Evolutionary conservation across 2,113 vertebrate species (phyloP), one percentile per base, ranked within the genome.

Genomic region (Gorilla gorilla): DNA sequence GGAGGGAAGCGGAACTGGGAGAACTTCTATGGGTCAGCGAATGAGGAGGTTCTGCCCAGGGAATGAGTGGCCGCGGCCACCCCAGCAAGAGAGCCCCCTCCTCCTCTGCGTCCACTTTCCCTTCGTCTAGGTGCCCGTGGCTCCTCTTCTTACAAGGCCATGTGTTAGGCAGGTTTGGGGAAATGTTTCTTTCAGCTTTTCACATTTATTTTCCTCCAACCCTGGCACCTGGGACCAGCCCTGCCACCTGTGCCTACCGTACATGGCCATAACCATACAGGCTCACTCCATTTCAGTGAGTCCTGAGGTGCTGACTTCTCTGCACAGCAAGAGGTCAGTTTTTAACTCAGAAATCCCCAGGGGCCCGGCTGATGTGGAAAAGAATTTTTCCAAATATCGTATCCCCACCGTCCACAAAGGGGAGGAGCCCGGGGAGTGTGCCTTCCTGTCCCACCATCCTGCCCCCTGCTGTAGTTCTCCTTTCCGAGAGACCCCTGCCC

Each of bases 81-180:
- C 80, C 40, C 22, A 25, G 48, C 57, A 22, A 4, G 68, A 40
- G n/a, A 40, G 8, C 32, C 23, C 66, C 22, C 0, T 0, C 55
- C 17, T 94, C 32, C 20, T 61, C 10, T 2, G 25, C 2, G 0
- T 27, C n/a, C 10, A 2, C 43, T 7, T 59, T 13, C 20, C 11
- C 6, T 35, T 87, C 23, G 2, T 25, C 1, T 0, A 1, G 10
- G 7, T 9, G 17, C 35, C 55, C 3, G 0, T 10, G 12, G n/a
- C 40, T 18, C 7, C 27, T 75, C 72, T 52, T 27, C 22, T 50
- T 35, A 35, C 5, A 2, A 8, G n/a, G 5, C 22, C 6, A 32
- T 27, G 4, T 8, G 23, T 59, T 22, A 13, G 50, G 45, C 20
- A 83, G n/a, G 14, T 25, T 89, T 91, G 32, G 30, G 80, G 66